These are phyloP conservation scores for Baryphthengus martii DNA, from an alignment of 2,113 vertebrate species.

Conservation along the genomic window DNA sequence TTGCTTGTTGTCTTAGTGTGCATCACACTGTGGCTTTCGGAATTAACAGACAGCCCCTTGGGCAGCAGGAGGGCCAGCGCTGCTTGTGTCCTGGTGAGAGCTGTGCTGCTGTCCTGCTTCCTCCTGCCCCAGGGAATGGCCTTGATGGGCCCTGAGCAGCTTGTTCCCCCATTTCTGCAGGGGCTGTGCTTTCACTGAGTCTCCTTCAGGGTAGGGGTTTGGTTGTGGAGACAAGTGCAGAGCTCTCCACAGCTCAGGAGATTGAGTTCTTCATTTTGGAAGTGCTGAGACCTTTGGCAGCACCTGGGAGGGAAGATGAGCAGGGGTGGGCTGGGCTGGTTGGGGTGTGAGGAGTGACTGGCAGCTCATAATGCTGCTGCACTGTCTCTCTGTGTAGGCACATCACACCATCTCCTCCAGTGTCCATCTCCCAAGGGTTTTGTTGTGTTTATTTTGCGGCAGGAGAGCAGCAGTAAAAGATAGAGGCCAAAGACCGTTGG, in stretches of 20 bases:
- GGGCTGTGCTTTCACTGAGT: background rate
- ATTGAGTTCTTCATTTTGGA: background rate
- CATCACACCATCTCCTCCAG: background rate
- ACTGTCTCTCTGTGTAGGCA: background rate
- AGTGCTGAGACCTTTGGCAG: background rate
- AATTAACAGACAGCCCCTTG: background rate
- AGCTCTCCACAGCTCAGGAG: background rate
- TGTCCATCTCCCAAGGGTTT: background rate
- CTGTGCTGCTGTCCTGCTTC: background rate
- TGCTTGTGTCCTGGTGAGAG: background rate
- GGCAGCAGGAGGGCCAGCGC: background rate
- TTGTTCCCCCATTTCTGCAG: background rate
- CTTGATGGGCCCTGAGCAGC: accelerated
- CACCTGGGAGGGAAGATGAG: background rate
- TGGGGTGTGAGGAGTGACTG: background rate
- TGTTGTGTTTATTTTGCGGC: background rate
- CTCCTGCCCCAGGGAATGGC: accelerated
- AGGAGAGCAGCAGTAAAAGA: background rate
- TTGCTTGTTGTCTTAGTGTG: background rate
- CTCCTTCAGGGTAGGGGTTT: background rate
- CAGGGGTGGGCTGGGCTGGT: background rate
- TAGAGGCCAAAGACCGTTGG: background rate
- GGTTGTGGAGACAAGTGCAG: background rate
- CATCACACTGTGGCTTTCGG: background rate
- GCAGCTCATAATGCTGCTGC: background rate